These are phyloP conservation scores for Drosophila nigromelanica DNA, from an alignment of 1,140 invertebrate species.

Conservation along the genomic window DNA sequence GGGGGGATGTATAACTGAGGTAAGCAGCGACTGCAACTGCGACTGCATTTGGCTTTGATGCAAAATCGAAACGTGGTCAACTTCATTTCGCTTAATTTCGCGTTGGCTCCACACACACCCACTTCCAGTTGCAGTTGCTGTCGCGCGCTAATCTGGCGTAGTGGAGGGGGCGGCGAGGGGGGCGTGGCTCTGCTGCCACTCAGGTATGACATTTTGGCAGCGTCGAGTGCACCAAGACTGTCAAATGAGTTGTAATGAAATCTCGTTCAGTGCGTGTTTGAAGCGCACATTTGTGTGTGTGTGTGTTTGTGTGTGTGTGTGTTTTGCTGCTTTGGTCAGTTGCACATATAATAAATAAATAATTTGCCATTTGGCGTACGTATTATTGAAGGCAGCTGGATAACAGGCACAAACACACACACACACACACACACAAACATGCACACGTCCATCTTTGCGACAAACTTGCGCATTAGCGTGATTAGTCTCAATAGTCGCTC, in stretches of 20 bases:
- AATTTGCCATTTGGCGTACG: slow-evolving; percentile 80
- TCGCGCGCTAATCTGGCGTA: slow-evolving; percentile 60
- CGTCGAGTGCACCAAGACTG: slow-evolving; percentile 81
- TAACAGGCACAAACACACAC: slow-evolving; percentile 48
- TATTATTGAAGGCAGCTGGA: slow-evolving; percentile 73
- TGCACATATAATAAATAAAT: slow-evolving; percentile 79
- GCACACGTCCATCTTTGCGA: slow-evolving; percentile 56
- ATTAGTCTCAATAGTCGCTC: slow-evolving; percentile 73
- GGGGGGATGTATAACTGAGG: not conserved
- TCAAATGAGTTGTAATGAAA: slow-evolving; percentile 83
- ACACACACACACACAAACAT: slow-evolving; percentile 18
- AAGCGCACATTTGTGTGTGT: slow-evolving; percentile 4
- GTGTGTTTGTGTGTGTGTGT: slow-evolving; percentile 29
- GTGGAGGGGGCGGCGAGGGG: not conserved
- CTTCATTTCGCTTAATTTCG: slow-evolving; percentile 82
- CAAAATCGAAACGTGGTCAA: slow-evolving; percentile 82
- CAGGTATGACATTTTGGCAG: slow-evolving; percentile 81
- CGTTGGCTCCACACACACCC: slow-evolving; percentile 49
- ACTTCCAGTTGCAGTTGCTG: slow-evolving; percentile 19
- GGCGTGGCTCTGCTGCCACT: slow-evolving; percentile 58
- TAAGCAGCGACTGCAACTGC: slow-evolving; percentile 39
- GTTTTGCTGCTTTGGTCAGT: slow-evolving; percentile 48
- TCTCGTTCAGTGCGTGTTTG: slow-evolving; percentile 65
- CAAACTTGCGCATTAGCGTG: slow-evolving; percentile 74
- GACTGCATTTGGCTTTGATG: slow-evolving; percentile 72